Evolutionary conservation across 2,797 vertebrate species (phyloP).

Genomic region (Trichosurus vulpecula): DNA sequence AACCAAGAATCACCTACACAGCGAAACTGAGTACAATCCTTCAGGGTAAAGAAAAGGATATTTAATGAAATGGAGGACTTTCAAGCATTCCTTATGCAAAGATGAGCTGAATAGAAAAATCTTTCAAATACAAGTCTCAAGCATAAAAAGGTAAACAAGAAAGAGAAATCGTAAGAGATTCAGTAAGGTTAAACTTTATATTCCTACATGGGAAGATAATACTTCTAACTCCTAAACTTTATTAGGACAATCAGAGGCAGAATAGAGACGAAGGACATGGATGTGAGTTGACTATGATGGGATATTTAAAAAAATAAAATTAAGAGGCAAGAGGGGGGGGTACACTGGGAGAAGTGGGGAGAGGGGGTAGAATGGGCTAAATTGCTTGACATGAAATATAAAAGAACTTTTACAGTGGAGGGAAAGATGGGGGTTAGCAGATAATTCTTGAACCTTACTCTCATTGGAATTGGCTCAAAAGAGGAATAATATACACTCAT

Average conservation of each 20-base stretch:
- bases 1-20: neutral
- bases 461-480: no score
- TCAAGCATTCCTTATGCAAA: neutral
- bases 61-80: neutral
- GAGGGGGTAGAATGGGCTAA: no score
- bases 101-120: neutral
- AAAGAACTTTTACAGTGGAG: neutral
- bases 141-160: neutral
- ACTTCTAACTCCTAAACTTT: neutral
- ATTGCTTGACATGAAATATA: no score
- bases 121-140: neutral
- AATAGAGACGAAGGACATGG: neutral
- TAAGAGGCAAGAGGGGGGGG: no score
- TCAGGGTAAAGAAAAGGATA: neutral
- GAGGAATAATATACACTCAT: no score
- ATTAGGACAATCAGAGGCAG: neutral
- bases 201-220: neutral
- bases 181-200: neutral
- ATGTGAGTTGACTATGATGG: neutral
- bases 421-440: no score
- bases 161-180: neutral
- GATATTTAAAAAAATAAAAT: no score
- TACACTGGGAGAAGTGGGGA: no score
- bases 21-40: neutral
- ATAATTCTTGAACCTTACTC: no score